Conservation (phyloP, 2,797 vertebrate species). For the Bovichtus variegatus region DNA sequence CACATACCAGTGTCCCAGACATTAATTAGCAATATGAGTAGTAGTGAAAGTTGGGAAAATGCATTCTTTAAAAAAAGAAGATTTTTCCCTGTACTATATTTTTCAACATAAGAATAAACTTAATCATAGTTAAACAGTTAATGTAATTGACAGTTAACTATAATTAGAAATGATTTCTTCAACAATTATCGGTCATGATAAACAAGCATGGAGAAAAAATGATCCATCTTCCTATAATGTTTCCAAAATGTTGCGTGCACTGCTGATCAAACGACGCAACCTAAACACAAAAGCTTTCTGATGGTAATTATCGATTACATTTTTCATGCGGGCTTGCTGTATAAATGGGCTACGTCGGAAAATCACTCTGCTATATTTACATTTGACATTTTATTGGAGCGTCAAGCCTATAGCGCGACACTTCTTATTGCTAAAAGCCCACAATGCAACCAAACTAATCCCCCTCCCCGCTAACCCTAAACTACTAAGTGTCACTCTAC, state of each 20-base stretch:
- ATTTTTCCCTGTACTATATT: background rate
- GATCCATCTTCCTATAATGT: background rate
- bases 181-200: too few relatives aligned
- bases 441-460: conserved; percentile 27
- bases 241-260: background rate
- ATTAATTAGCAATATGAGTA: background rate
- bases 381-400: background rate
- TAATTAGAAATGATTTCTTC: background rate
- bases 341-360: conserved; percentile 5
- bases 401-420: background rate
- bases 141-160: background rate
- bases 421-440: background rate
- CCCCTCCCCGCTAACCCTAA: background rate
- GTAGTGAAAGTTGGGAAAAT: background rate
- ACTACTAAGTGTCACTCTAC: background rate
- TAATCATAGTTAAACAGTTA: background rate
- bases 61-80: background rate
- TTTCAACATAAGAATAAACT: background rate
- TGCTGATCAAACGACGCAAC: background rate
- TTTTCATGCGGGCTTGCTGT: conserved; percentile 7
- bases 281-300: background rate
- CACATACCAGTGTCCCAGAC: background rate
- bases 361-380: background rate
- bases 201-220: background rate
- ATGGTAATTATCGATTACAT: background rate